Percentiles rank a stretch among this genome's conserved stretches.
These are phyloP conservation scores for Ochlodes sylvanus DNA, from an alignment of 2,888 invertebrate genomes.

Conservation along the genomic window DNA sequence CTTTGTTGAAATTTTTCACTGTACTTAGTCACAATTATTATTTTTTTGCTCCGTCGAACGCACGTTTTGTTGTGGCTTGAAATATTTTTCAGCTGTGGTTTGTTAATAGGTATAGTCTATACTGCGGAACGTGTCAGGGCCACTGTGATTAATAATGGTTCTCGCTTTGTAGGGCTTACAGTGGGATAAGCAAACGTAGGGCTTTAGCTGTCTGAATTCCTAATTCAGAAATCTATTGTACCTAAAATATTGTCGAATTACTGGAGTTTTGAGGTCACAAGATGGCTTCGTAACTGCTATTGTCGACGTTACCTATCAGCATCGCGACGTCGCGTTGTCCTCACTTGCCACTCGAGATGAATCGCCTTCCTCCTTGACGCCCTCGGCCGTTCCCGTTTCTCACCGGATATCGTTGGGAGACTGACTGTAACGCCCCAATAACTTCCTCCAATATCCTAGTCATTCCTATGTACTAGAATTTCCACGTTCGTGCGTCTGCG, in stretches of 20 bases:
- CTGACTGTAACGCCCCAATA: constrained; percentile 29
- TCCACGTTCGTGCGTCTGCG: constrained; percentile 3
- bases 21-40: constrained; percentile 37
- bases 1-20: constrained; percentile 34
- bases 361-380: constrained; percentile 25
- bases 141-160: constrained; percentile 21
- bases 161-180: neutral
- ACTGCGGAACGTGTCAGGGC: constrained; percentile 15
- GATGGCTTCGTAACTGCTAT: neutral
- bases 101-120: constrained; percentile 23
- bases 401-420: constrained; percentile 23
- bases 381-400: constrained; percentile 18
- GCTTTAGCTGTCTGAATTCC: neutral
- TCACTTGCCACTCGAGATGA: constrained; percentile 28
- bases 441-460: constrained; percentile 26
- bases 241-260: neutral
- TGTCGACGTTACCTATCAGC: neutral
- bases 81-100: constrained; percentile 25
- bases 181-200: neutral
- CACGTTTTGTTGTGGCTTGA: constrained; percentile 24
- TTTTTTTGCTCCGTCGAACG: constrained; percentile 30
- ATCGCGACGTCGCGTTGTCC: constrained; percentile 14
- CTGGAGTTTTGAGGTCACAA: neutral
- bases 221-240: neutral
- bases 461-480: constrained; percentile 4